A percentile compares a stretch with the other conserved stretches of the same genome.
Conservation (phyloP, 1,140 invertebrate genomes). For the Drosophila elegans region DNA sequence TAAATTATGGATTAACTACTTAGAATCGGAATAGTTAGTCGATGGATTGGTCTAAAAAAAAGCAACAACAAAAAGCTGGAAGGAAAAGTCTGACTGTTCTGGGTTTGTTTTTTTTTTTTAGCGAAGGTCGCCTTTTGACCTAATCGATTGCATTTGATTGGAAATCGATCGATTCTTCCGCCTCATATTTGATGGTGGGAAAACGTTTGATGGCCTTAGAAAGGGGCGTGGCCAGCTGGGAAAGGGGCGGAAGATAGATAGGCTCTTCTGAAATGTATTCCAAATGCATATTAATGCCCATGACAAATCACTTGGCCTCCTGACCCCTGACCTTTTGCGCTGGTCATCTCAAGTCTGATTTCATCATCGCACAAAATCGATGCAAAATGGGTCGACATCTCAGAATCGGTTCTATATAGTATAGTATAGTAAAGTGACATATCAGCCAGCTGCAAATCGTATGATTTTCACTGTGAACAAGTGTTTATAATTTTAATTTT, state of each 20-base stretch:
- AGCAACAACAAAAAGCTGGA: not conserved
- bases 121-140: constrained; percentile 19
- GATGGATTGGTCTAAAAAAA: constrained; percentile 8
- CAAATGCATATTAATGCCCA: constrained; percentile 15
- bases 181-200: constrained; percentile 18
- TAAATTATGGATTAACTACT: constrained; percentile 43
- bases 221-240: not conserved
- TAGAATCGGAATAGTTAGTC: constrained; percentile 40
- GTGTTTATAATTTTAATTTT: not conserved
- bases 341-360: constrained; percentile 37
- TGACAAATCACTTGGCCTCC: constrained; percentile 35
- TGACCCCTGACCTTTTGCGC: constrained; percentile 2
- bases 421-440: constrained; percentile 3
- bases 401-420: constrained; percentile 6
- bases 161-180: constrained; percentile 31
- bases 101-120: not conserved
- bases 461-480: not conserved
- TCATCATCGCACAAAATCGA: constrained; percentile 19
- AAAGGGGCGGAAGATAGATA: constrained; percentile 4
- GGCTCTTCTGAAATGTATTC: constrained; percentile 1
- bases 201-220: constrained; percentile 12
- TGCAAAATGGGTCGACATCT: constrained; percentile 1
- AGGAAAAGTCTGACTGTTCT: constrained; percentile 18
- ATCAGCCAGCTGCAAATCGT: not conserved
- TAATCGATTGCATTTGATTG: constrained; percentile 30